Base-by-base conservation (phyloP, 2,113 vertebrate species). In the Aspiorhynchus laticeps region DNA sequence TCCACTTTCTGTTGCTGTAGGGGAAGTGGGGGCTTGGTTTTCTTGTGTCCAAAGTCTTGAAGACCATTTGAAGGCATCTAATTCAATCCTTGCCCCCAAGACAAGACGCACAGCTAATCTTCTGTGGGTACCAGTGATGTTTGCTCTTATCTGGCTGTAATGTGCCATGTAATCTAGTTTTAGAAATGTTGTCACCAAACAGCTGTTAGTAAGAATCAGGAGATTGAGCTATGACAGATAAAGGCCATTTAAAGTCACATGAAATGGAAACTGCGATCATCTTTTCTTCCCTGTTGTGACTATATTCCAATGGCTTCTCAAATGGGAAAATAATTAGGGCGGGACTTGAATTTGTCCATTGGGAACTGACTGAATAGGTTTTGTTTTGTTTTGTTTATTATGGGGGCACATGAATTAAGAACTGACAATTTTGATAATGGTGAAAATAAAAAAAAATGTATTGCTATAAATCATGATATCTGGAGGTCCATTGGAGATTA, bases 81-180 rank as follows among this genome's bases (percentile, higher is more conserved):
- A 83, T 36, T 71, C 43, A 71, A 83, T 71, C 43, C 80, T 81
- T 65, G 8, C 38, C 80, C 48, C 41, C 5, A 69, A 67, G 28
- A 83, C 43, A 83, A 36, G 19, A 26, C 7, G 5, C 5, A 51
- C 56, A 63, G 11, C 15, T 46, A 69, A 83, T 67, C 17, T 83
- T 33, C 63, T 69, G n/a, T 46, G 59, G 38, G 79, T 51, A 69
- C 41, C 43, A 81, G 28, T 51, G 63, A 51, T 83, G 41, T 46
- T 69, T 69, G 80, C 43, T 71, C 43, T 71, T 71, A 71, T 83
- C 26, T 48, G 26, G 41, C 63, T 12, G 26, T 61, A 80, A 80
- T 59, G 31, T 33, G 19, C 15, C 43, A 71, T 83, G 28, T 33
- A 83, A 48, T 48, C 51, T 80, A 48, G 43, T 83, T 71, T 31